A percentile compares a stretch with the other conserved stretches of the same genome.
Evolutionary conservation across 37 sponge, comb jelly and placozoan genomes (phyloP).

Genomic region (Axinella damicornis): DNA sequence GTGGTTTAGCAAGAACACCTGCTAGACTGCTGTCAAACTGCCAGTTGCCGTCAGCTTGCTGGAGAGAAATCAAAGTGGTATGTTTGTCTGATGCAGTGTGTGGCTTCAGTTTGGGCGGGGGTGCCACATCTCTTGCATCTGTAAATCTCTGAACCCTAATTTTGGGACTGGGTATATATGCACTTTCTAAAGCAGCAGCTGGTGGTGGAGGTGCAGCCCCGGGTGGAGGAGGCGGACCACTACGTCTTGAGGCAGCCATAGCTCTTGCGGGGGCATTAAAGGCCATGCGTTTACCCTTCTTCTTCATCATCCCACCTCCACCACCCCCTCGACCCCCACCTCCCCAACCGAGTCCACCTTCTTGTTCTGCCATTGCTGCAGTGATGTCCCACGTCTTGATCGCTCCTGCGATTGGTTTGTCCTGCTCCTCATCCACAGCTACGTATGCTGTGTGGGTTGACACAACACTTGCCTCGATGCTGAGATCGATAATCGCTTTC

Average conservation of each 20-base stretch:
- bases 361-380: slow-evolving; percentile 20
- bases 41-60: slow-evolving; percentile 55
- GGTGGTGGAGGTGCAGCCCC: neutral
- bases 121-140: neutral
- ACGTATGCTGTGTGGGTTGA: slow-evolving; percentile 58
- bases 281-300: too few species aligned
- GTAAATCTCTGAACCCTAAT: too few species aligned
- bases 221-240: too few species aligned
- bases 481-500: slow-evolving; percentile 38
- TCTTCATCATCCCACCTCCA: neutral
- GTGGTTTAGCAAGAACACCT: neutral
- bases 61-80: slow-evolving; percentile 29
- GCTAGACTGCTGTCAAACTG: slow-evolving; percentile 9
- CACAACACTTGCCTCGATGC: slow-evolving; percentile 43
- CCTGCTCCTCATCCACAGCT: slow-evolving; percentile 61
- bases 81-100: neutral
- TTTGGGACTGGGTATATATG: too few species aligned
- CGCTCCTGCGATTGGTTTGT: slow-evolving; percentile 36
- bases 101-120: neutral
- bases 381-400: slow-evolving; percentile 38
- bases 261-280: too few species aligned
- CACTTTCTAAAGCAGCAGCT: neutral
- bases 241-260: too few species aligned
- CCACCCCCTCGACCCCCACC: neutral
- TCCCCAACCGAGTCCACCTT: neutral